phyloP scores from a whole-genome alignment of 2,888 invertebrate genomes.

The Yponomeuta evonymella region DNA sequence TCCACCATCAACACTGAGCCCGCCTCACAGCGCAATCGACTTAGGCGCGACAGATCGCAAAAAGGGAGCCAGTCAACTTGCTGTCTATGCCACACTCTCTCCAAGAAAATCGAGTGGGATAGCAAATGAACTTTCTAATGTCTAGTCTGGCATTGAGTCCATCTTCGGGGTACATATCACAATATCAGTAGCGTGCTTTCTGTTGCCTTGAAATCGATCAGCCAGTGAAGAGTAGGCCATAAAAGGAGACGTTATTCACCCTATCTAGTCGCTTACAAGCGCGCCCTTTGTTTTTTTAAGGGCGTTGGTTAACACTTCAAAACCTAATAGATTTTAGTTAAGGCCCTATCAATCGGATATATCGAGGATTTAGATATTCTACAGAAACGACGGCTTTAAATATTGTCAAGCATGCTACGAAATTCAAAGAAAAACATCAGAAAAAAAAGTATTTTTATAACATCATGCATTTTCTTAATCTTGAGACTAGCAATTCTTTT shows the following conservation, averaged over 20 bases:
- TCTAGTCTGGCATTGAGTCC: too few relatives aligned
- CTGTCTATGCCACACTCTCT: too few relatives aligned
- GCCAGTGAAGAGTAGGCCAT: background rate
- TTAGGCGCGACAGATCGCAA: background rate
- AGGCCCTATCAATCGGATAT: background rate
- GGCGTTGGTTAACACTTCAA: background rate
- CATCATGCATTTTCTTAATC: conserved; percentile 26
- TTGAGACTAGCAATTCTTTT: conserved; percentile 70
- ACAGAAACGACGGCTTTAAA: background rate
- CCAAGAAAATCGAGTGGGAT: too few relatives aligned
- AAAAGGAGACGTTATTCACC: background rate
- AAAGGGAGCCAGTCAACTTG: background rate
- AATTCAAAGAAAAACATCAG: background rate
- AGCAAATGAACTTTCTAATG: too few relatives aligned
- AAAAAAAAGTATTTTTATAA: background rate
- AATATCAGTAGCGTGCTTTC: background rate
- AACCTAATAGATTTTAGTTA: background rate
- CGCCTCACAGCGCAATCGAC: background rate
- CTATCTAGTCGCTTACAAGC: background rate
- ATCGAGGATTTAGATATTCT: background rate
- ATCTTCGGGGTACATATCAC: background rate
- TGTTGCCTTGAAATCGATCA: background rate
- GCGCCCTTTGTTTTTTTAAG: background rate
- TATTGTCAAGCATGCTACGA: conserved; percentile 11
- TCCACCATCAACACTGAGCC: conserved; percentile 23